Base-by-base conservation (phyloP, 1,140 invertebrate genomes). In the Uloborus diversus region DNA sequence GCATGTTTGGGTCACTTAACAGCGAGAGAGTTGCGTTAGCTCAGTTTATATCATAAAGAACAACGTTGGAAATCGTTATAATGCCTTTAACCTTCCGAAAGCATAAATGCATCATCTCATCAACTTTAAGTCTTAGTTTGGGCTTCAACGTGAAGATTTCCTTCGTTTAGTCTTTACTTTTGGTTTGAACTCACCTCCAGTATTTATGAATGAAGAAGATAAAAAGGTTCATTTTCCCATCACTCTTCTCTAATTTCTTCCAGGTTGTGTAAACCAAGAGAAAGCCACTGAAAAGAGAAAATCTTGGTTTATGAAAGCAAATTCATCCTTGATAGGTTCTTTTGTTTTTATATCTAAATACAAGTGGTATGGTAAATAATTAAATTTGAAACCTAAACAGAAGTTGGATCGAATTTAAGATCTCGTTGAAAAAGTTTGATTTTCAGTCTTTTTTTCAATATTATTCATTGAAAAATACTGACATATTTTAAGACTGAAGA, bases 161-260 rank as follows among this genome's bases (percentile, higher is more conserved):
- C n/a, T n/a, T n/a, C n/a, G n/a, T n/a, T n/a, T n/a, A n/a, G n/a
- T n/a, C n/a, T n/a, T n/a, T n/a, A n/a, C n/a, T n/a, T n/a, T n/a
- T n/a, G n/a, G n/a, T n/a, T n/a, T n/a, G n/a, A n/a, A 47, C 23
- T 80, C 70, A 80, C 81, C 81, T 75, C 81, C 81, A 82, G 51
- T 71, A 78, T 59, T 69, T 71, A 47, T 73, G 79, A 30, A 82
- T 27, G 11, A 82, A 59, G 27, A 82, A 82, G 47, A 78, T 57
- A 9, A 76, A n/a, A 4, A 82, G 17, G 35, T 71, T 62, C 14
- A 82, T 17, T 47, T 53, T 81, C 0, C 81, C 81, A 25, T 79
- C 37, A 27, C 56, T 81, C n/a, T 64, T 71, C 23, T 70, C 80
- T 23, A 82, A 28, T 64, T 73, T 81, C 42, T 62, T 79, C 79